phyloP scores from a whole-genome alignment of 2,888 invertebrate species.

The Bursaphelenchus okinawaensis region DNA sequence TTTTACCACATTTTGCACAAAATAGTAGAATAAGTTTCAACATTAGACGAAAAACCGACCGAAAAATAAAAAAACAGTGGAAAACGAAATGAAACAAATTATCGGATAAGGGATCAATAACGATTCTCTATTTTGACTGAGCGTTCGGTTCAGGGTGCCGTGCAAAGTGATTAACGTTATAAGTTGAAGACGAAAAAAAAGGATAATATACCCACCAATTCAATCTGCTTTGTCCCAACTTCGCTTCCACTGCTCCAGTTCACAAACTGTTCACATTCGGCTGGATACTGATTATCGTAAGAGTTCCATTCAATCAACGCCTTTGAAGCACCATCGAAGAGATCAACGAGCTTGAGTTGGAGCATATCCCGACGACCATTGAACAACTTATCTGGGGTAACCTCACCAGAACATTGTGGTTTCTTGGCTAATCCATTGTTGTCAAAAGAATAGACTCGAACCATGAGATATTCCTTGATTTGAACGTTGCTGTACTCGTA shows the following conservation, averaged over 20 bases:
- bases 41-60: too few relatives aligned
- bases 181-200: too few relatives aligned
- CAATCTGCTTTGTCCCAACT: not conserved
- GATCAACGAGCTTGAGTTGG: not conserved
- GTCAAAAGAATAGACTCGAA: not conserved
- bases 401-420: not conserved
- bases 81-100: not conserved
- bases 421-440: not conserved
- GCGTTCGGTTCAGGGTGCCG: too few relatives aligned
- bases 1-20: too few relatives aligned
- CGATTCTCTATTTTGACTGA: not conserved
- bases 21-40: too few relatives aligned
- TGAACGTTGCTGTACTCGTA: not conserved
- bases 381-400: not conserved
- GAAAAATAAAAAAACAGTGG: not conserved
- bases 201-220: not conserved
- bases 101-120: not conserved
- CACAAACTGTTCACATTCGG: not conserved
- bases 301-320: not conserved
- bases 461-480: not conserved
- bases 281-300: not conserved
- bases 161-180: too few relatives aligned
- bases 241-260: not conserved
- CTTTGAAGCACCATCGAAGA: not conserved
- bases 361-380: not conserved